These are phyloP conservation scores for Zootoca vivipara DNA, from an alignment of 2,113 vertebrate species.

Conservation along the genomic window DNA sequence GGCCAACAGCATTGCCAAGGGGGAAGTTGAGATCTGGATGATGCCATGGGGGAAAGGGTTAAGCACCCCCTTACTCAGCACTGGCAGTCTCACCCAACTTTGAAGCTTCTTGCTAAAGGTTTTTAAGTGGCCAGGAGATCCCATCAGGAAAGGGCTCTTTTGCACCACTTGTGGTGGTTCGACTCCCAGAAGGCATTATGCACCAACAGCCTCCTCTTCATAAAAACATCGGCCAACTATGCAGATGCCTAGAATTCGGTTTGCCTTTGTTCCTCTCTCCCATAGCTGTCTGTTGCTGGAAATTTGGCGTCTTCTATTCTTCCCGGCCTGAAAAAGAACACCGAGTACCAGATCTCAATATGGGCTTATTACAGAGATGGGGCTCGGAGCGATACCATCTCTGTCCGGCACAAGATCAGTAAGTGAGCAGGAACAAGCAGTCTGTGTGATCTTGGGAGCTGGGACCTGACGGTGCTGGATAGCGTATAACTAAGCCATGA, in stretches of 20 bases:
- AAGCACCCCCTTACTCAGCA: too few species aligned
- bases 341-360: conserved; percentile 90
- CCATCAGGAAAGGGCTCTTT: neutral
- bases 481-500: neutral
- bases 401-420: conserved; percentile 87
- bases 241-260: neutral
- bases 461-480: neutral
- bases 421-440: conserved; percentile 55
- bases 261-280: neutral
- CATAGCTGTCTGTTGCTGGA: conserved; percentile 84
- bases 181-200: neutral
- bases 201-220: neutral
- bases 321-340: conserved; percentile 82
- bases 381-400: conserved; percentile 86
- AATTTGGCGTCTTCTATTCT: conserved; percentile 77
- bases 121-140: too few species aligned
- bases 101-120: too few species aligned
- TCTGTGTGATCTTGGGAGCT: rapidly evolving
- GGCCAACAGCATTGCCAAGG: too few species aligned
- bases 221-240: neutral
- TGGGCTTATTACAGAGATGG: conserved; percentile 90
- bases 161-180: neutral
- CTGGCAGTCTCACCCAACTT: too few species aligned
- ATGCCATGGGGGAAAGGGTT: too few species aligned
- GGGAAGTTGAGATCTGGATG: too few species aligned